Base-by-base conservation (phyloP, 2,888 invertebrate genomes). In the Syritta pipiens region DNA sequence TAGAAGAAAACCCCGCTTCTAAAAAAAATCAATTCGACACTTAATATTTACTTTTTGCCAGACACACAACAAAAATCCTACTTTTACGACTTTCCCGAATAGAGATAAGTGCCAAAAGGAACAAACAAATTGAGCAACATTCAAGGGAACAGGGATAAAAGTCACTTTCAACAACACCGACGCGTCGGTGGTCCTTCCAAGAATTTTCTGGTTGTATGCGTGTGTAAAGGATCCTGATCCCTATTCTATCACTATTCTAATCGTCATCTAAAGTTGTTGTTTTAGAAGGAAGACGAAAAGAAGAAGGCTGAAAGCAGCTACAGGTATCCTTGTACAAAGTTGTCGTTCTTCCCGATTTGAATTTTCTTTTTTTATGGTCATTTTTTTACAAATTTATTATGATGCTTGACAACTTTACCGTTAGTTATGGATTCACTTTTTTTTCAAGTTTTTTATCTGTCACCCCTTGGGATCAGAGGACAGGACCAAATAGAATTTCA, bases 71-170 rank as follows among this genome's bases (percentile, higher is more conserved):
- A 57, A 22, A 20, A 53, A 28, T 62, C n/a, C 20, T 14, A n/a
- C n/a, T 63, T 71, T 42, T 71, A 60, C 20, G 59, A 40, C 44
- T 20, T 46, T 17, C 14, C 37, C 12, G 10, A 20, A 30, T 12
- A 46, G 28, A 28, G 55, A 57, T 44, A 63, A 51, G 69, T 76
- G 62, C 55, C 71, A 57, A 76, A 74, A 63, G 62, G 76, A 76
- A 55, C 76, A 76, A 76, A 76, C 76, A 76, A 62, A 76, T 76
- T 76, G 63, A 71, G 71, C 49, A 76, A 71, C 57, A 57, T 55
- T 20, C 20, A 20, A 30, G 32, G 19, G 19, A 40, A 55, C 76
- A 76, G 71, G 75, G 75, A 75, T 75, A 55, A 76, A 76, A 71
- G 76, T 76, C 9, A 44, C 48, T 71, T 59, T 77, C 60, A 53